Percentiles rank a stretch among this genome's conserved stretches.
Conservation (phyloP, 2,888 invertebrate species). For the Eledone cirrhosa region DNA sequence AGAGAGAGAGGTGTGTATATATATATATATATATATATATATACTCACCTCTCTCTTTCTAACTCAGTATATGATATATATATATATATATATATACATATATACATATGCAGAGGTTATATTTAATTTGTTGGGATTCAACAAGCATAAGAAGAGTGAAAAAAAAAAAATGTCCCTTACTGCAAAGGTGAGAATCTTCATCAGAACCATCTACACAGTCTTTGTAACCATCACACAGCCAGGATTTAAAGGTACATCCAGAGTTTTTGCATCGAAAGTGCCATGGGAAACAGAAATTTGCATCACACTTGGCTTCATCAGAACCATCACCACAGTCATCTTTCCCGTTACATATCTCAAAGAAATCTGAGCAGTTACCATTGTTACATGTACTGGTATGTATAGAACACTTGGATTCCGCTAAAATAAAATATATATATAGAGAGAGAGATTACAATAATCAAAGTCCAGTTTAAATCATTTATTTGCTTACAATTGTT, state of each 20-base stretch:
- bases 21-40: no score
- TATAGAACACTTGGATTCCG: constrained; percentile 55
- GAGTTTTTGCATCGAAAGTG: constrained; percentile 92
- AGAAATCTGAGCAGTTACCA: constrained; percentile 60
- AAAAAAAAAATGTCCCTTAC: constrained; percentile 38
- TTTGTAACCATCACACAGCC: constrained; percentile 61
- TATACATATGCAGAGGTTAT: no score
- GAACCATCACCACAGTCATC: constrained; percentile 87
- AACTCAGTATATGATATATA: no score
- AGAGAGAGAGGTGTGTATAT: no score
- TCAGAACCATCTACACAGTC: constrained; percentile 63
- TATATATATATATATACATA: no score
- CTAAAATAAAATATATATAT: constrained; percentile 39
- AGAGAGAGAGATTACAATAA: not conserved
- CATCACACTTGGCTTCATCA: constrained; percentile 66
- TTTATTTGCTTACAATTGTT: no score
- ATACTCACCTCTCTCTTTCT: no score
- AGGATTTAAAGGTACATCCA: constrained; percentile 66
- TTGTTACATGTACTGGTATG: constrained; percentile 66
- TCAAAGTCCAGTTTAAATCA: no score
- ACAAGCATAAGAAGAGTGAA: no score
- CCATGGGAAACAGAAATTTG: constrained; percentile 57
- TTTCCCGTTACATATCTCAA: constrained; percentile 85
- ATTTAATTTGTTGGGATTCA: no score
- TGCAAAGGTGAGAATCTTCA: constrained; percentile 48